Evolutionary conservation across 2,888 invertebrate species (phyloP).

Genomic region (Conistra vaccinii): DNA sequence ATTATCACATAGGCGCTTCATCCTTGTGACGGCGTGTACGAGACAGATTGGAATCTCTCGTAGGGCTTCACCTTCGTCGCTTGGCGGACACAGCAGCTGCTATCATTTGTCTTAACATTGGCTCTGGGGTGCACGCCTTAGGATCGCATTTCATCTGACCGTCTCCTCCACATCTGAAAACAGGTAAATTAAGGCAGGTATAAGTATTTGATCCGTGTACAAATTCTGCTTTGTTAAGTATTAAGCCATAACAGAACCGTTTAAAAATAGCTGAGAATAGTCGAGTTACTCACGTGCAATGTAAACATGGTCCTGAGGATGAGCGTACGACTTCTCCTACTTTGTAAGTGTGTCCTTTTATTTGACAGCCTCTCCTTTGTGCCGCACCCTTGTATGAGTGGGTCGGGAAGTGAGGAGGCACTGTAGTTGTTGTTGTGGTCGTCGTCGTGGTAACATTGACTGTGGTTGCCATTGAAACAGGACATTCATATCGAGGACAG

Average conservation of each 20-base stretch:
- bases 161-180: slow-evolving; percentile 96
- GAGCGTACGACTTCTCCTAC: slow-evolving; percentile 96
- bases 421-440: slow-evolving; percentile 95
- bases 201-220: slow-evolving; percentile 3
- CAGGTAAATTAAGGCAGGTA: slow-evolving; percentile 38
- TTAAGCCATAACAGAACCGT: neutral
- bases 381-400: slow-evolving; percentile 95
- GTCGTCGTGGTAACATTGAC: slow-evolving; percentile 96
- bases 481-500: slow-evolving; percentile 98
- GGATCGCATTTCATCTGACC: slow-evolving; percentile 99
- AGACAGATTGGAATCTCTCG: slow-evolving; percentile 71
- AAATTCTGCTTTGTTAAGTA: neutral
- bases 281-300: slow-evolving; percentile 95
- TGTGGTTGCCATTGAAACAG: slow-evolving; percentile 96
- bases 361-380: slow-evolving; percentile 95
- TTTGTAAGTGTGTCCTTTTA: slow-evolving; percentile 95
- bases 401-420: slow-evolving; percentile 95
- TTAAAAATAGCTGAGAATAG: neutral
- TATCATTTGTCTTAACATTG: slow-evolving; percentile 97
- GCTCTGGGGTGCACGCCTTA: slow-evolving; percentile 96
- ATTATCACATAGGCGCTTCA: slow-evolving; percentile 83
- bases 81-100: slow-evolving; percentile 94
- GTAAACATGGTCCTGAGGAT: slow-evolving; percentile 97
- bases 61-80: slow-evolving; percentile 92
- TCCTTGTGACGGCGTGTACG: slow-evolving; percentile 82